A percentile compares a stretch with the other conserved stretches of the same genome.
These are phyloP conservation scores for Campylomormyrus tamandua DNA, from an alignment of 2,113 vertebrate genomes.

Conservation along the genomic window DNA sequence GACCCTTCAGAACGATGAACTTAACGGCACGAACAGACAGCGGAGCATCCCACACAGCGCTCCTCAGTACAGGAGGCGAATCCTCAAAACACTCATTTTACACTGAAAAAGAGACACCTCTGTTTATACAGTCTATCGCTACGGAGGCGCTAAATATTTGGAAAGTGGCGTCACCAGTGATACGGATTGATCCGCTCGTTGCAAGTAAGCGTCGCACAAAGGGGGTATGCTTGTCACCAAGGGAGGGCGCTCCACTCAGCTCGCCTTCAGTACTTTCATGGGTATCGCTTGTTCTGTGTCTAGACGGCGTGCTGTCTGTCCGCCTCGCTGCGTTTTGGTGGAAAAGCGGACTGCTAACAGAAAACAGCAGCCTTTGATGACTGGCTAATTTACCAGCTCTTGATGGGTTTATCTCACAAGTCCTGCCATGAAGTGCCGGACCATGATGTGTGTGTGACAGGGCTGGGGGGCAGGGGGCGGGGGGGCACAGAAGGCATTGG, in stretches of 20 bases:
- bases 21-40: background rate
- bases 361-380: background rate
- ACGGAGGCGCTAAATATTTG: background rate
- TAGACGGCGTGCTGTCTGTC: background rate
- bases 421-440: background rate
- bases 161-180: background rate
- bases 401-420: background rate
- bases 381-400: background rate
- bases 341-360: background rate
- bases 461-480: background rate
- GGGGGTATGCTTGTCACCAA: no score
- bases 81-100: background rate
- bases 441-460: constrained; percentile 15
- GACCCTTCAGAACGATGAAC: background rate
- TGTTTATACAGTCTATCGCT: background rate
- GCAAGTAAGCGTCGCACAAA: background rate
- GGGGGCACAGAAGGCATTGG: constrained; percentile 39
- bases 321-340: background rate
- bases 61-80: background rate
- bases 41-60: background rate
- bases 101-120: background rate
- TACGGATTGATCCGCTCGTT: no score
- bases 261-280: background rate
- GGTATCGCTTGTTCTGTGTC: background rate
- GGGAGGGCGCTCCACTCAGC: background rate